phyloP scores from a whole-genome alignment of 2,797 vertebrate species.

The Pogoniulus pusillus region DNA sequence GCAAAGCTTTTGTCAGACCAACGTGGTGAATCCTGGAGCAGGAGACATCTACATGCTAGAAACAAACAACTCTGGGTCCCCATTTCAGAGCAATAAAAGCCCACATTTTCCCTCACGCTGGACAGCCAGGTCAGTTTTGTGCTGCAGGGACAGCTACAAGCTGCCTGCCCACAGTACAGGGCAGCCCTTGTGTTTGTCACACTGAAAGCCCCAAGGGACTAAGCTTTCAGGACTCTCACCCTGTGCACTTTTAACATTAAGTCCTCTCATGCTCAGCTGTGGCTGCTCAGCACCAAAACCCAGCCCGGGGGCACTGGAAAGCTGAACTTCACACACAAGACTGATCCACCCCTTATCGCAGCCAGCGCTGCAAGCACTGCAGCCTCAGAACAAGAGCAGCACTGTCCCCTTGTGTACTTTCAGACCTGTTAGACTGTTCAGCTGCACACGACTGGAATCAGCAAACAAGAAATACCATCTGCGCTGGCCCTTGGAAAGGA shows the following conservation, averaged over 20 bases:
- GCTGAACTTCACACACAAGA: rapidly evolving
- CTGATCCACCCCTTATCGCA: rapidly evolving
- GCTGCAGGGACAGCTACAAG: not conserved
- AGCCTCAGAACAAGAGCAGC: not conserved
- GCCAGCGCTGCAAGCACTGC: rapidly evolving
- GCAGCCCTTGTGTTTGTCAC: not conserved
- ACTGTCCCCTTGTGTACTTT: not conserved
- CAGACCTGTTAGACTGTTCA: not conserved
- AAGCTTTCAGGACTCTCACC: not conserved
- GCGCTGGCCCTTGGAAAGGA: not conserved
- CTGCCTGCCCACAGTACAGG: not conserved
- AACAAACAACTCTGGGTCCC: not conserved
- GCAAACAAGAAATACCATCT: not conserved
- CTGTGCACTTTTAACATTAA: not conserved
- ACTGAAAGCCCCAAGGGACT: rapidly evolving
- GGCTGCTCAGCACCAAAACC: not conserved
- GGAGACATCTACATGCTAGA: not conserved
- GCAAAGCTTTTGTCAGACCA: not conserved
- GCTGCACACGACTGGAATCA: not conserved
- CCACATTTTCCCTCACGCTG: not conserved
- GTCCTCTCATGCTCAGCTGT: not conserved
- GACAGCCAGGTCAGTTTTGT: not conserved
- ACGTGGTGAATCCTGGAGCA: not conserved
- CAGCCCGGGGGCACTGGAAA: not conserved
- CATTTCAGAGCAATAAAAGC: not conserved